Evolutionary conservation across 1,140 invertebrate species (phyloP).

Genomic region (Phthorimaea operculella): DNA sequence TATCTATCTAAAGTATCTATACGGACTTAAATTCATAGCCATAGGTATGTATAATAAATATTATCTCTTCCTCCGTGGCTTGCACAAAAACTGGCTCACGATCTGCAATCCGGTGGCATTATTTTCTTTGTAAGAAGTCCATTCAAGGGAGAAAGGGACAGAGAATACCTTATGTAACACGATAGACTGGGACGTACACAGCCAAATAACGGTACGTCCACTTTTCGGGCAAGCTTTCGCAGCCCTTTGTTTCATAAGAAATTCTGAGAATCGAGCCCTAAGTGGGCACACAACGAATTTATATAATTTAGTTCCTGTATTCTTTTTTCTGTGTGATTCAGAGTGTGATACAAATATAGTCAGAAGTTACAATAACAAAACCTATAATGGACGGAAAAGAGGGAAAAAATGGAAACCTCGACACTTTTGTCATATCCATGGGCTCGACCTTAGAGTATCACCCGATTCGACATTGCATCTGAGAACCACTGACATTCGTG

Average conservation of each 20-base stretch:
- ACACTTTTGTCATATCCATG: too few species aligned
- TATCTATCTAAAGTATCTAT: too few species aligned
- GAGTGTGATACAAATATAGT: background rate
- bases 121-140: slow-evolving; percentile 20
- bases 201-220: slow-evolving; percentile 48
- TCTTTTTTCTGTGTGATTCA: background rate
- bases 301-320: slow-evolving; percentile 19
- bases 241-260: slow-evolving; percentile 40
- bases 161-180: slow-evolving; percentile 11
- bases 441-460: too few species aligned
- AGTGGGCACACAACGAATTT: slow-evolving; percentile 29
- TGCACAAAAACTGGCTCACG: slow-evolving; percentile 50
- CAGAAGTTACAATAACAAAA: too few species aligned
- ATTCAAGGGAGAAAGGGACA: slow-evolving; percentile 52
- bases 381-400: too few species aligned
- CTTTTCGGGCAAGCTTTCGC: slow-evolving; percentile 26
- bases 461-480: too few species aligned
- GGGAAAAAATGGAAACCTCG: too few species aligned
- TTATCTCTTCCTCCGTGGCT: background rate
- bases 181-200: slow-evolving; percentile 33
- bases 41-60: background rate
- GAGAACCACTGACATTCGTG: too few species aligned
- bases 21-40: slow-evolving; percentile 18
- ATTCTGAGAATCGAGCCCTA: slow-evolving; percentile 36
- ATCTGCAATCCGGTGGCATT: slow-evolving; percentile 40